Evolutionary conservation across 2,113 vertebrate genomes (phyloP).

Genomic region (Pygoscelis antarcticus): DNA sequence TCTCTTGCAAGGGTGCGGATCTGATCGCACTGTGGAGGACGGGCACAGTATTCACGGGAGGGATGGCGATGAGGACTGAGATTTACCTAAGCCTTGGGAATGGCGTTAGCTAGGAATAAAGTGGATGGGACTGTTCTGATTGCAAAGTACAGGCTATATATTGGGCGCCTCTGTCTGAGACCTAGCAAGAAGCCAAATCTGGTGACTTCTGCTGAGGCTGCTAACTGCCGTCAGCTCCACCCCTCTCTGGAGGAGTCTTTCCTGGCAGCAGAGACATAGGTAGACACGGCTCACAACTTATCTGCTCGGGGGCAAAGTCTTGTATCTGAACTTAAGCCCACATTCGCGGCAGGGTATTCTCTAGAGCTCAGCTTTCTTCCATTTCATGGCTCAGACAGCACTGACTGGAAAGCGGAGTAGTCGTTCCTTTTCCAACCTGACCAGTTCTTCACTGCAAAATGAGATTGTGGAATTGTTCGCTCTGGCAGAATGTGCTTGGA

Average conservation of each 20-base stretch:
- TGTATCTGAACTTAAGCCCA: constrained; percentile 34
- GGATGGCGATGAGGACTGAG: not conserved
- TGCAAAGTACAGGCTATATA: not conserved
- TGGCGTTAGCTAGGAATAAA: not conserved
- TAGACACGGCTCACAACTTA: not conserved
- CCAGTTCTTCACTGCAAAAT: not conserved
- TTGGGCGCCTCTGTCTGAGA: not conserved
- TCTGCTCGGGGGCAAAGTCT: constrained; percentile 48
- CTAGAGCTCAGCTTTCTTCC: not conserved
- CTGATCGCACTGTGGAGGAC: accelerated
- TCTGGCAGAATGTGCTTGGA: constrained; percentile 1
- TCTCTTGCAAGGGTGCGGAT: accelerated
- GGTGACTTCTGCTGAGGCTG: not conserved
- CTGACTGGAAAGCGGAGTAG: not conserved
- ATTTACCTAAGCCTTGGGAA: not conserved
- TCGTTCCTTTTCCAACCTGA: not conserved
- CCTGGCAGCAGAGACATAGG: not conserved
- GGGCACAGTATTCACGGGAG: accelerated
- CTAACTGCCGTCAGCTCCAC: not conserved
- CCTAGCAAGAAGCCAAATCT: not conserved
- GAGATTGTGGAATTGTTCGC: not conserved
- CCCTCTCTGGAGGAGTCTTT: not conserved
- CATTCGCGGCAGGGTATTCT: not conserved
- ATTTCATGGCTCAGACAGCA: not conserved
- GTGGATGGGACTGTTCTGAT: not conserved